phyloP scores from a whole-genome alignment of 2,888 invertebrate species.

The Lysandra coridon region DNA sequence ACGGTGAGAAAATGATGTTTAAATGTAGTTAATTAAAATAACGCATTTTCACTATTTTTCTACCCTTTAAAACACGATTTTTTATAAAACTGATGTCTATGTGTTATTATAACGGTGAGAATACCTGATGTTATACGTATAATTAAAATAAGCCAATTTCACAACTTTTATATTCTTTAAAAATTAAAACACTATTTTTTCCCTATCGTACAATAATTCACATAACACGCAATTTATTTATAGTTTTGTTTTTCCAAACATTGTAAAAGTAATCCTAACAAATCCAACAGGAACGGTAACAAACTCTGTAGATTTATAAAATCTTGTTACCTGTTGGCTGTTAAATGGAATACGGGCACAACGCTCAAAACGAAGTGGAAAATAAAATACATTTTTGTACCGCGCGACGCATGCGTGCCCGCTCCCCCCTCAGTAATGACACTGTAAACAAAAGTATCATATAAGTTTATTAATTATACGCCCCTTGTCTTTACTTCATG shows the following conservation, averaged over 20 bases:
- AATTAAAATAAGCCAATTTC: background rate
- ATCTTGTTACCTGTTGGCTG: background rate
- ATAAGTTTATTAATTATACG: slow-evolving; percentile 81
- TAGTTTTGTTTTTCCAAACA: background rate
- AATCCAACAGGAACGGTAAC: background rate
- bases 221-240: background rate
- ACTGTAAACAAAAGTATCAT: slow-evolving; percentile 81
- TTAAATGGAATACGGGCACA: background rate
- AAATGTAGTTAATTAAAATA: too few species aligned
- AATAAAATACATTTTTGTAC: background rate
- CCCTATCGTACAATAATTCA: background rate
- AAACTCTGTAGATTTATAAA: slow-evolving; percentile 11
- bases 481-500: slow-evolving; percentile 77
- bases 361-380: slow-evolving; percentile 2
- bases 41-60: too few species aligned
- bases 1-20: too few species aligned
- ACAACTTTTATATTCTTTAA: background rate
- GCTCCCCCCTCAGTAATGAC: slow-evolving; percentile 66
- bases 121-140: too few species aligned
- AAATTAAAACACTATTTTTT: background rate
- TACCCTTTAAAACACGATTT: too few species aligned
- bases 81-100: too few species aligned
- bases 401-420: slow-evolving; percentile 18
- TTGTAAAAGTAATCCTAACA: background rate
- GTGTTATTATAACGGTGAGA: background rate